Conservation (phyloP, 2,888 invertebrate species). For the Drosophila fungiperda region DNA sequence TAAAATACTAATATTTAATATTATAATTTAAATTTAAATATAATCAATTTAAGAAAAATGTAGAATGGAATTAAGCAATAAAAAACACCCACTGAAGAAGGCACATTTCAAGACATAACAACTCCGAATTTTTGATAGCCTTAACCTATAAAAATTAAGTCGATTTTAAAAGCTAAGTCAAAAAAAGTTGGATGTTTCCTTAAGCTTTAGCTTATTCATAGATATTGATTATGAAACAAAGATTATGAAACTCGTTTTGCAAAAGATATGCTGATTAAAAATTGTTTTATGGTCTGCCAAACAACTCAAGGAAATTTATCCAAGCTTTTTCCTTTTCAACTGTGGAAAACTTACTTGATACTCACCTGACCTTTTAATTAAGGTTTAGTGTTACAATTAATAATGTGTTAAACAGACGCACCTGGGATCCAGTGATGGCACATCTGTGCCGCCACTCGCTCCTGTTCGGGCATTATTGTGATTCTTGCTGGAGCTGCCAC, state of each 20-base stretch:
- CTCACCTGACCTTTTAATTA: background rate
- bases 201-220: background rate
- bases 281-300: background rate
- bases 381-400: background rate
- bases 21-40: background rate
- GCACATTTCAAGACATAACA: background rate
- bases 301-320: background rate
- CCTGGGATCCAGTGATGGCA: conserved; percentile 84
- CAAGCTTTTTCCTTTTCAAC: background rate
- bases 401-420: conserved; percentile 64
- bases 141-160: background rate
- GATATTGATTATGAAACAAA: no score
- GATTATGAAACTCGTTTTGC: background rate
- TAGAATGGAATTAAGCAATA: no score
- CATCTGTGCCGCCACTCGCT: conserved; percentile 50
- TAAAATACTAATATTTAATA: background rate
- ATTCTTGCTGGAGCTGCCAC: conserved; percentile 68
- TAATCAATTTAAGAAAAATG: no score
- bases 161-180: background rate
- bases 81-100: background rate
- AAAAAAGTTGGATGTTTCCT: background rate
- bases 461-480: conserved; percentile 55
- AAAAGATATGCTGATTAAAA: background rate
- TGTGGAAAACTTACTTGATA: background rate
- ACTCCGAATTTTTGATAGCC: background rate